phyloP scores from a whole-genome alignment of 2,888 invertebrate species.

The Eristalis intricaria region DNA sequence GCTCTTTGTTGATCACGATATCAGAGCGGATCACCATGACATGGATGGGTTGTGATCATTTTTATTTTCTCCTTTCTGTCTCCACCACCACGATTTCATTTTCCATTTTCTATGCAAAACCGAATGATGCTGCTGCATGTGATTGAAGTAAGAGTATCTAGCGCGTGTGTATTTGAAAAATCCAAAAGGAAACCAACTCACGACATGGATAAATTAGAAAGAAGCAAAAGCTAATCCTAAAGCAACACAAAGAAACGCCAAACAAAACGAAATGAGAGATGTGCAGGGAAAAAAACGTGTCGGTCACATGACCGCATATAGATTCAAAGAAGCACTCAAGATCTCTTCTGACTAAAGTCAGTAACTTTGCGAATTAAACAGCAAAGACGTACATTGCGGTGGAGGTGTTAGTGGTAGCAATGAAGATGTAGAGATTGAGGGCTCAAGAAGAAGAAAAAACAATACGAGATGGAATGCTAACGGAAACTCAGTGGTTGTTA shows the following conservation, averaged over 20 bases:
- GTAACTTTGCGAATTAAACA: slow-evolving; percentile 47
- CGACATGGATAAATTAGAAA: slow-evolving; percentile 70
- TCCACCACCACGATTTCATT: slow-evolving; percentile 42
- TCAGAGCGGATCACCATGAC: slow-evolving; percentile 71
- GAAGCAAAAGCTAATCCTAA: slow-evolving; percentile 41
- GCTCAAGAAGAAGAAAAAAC: slow-evolving; percentile 10
- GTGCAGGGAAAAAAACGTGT: slow-evolving; percentile 32
- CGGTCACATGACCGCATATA: slow-evolving; percentile 60
- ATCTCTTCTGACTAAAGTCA: slow-evolving; percentile 10
- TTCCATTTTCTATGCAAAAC: slow-evolving; percentile 48
- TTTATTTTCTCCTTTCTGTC: slow-evolving; percentile 34
- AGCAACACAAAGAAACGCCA: slow-evolving; percentile 48
- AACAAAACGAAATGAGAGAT: slow-evolving; percentile 52
- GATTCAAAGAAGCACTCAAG: slow-evolving; percentile 30
- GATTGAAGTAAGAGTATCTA: slow-evolving; percentile 8
- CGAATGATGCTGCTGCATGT: slow-evolving; percentile 13
- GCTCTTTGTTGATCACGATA: slow-evolving; percentile 69
- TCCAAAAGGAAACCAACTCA: slow-evolving; percentile 55
- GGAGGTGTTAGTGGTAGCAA: slow-evolving; percentile 27
- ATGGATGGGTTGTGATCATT: slow-evolving; percentile 58
- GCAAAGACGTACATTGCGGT: slow-evolving; percentile 16
- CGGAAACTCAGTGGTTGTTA: slow-evolving; percentile 69
- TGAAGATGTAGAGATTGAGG: neutral
- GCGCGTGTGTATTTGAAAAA: slow-evolving; percentile 34
- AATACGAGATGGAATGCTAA: slow-evolving; percentile 66